Conservation (phyloP, 2,888 invertebrate genomes). For the Biston betularia region DNA sequence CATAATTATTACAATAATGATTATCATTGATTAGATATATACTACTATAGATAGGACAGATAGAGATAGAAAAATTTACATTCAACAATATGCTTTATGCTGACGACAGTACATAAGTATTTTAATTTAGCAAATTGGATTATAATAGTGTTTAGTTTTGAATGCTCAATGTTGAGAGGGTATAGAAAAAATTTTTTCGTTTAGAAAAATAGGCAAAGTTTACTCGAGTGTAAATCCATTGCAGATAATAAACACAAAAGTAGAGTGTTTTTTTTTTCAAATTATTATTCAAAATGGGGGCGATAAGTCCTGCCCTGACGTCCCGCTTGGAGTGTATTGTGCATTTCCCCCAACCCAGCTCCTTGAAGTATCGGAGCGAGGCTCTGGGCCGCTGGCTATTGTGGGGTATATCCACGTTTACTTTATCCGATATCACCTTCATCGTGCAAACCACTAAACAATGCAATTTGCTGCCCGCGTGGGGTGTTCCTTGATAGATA, state of each 20-base stretch:
- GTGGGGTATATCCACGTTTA: too few species aligned
- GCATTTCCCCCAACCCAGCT: too few species aligned
- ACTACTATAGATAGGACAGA: neutral
- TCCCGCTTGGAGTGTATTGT: too few species aligned
- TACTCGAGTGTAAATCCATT: neutral
- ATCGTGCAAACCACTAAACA: too few species aligned
- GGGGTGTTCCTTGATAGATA: too few species aligned
- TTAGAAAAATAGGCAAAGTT: neutral
- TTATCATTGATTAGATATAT: neutral
- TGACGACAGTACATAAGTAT: neutral
- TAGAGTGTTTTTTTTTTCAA: too few species aligned
- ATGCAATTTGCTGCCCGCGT: too few species aligned
- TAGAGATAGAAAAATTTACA: neutral
- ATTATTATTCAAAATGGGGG: too few species aligned
- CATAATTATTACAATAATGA: neutral
- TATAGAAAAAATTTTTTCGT: neutral
- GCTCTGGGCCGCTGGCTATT: too few species aligned
- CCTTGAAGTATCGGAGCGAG: too few species aligned
- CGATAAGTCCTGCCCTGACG: too few species aligned
- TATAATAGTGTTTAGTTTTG: neutral
- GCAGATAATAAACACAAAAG: neutral
- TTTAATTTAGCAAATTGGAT: neutral
- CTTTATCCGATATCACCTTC: too few species aligned
- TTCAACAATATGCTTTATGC: neutral
- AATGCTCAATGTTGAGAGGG: constrained; percentile 1